Conservation (phyloP, 2,888 invertebrate species). For the Acleris holmiana region DNA sequence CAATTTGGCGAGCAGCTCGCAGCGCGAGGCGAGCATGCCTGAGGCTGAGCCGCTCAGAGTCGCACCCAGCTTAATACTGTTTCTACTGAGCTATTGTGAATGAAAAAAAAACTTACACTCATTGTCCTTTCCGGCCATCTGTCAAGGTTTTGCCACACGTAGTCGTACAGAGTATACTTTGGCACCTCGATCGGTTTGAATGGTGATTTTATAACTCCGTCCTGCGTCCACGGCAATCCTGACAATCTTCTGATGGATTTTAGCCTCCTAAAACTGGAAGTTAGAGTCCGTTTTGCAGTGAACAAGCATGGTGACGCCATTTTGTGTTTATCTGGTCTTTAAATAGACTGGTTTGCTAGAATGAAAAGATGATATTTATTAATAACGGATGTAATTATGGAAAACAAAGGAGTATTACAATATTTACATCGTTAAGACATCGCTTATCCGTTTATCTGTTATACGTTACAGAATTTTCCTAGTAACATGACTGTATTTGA, state of each 20-base stretch:
- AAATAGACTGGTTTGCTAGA: not conserved
- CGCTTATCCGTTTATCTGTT: too few relatives aligned
- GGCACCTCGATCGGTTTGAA: conserved; percentile 78
- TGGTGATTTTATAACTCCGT: conserved; percentile 75
- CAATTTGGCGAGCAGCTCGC: too few relatives aligned
- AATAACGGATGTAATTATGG: not conserved
- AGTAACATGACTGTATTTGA: too few relatives aligned
- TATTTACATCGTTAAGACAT: too few relatives aligned
- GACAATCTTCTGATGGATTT: conserved; percentile 54
- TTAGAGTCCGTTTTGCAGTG: conserved; percentile 53
- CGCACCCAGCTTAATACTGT: too few relatives aligned
- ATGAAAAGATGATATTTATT: not conserved
- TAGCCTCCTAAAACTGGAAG: conserved; percentile 37
- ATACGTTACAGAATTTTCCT: too few relatives aligned
- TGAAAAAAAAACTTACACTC: conserved; percentile 79
- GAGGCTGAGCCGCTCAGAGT: too few relatives aligned
- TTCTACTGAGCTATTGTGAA: too few relatives aligned
- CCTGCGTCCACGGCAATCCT: conserved; percentile 60
- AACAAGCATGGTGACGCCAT: conserved; percentile 59
- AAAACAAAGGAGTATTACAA: not conserved
- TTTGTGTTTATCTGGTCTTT: conserved; percentile 23
- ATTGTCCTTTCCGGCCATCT: conserved; percentile 87
- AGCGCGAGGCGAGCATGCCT: too few relatives aligned
- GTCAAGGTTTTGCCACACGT: conserved; percentile 86
- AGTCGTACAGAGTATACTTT: conserved; percentile 84